Conservation (phyloP, 2,797 vertebrate species). For the Liparis tanakae region DNA sequence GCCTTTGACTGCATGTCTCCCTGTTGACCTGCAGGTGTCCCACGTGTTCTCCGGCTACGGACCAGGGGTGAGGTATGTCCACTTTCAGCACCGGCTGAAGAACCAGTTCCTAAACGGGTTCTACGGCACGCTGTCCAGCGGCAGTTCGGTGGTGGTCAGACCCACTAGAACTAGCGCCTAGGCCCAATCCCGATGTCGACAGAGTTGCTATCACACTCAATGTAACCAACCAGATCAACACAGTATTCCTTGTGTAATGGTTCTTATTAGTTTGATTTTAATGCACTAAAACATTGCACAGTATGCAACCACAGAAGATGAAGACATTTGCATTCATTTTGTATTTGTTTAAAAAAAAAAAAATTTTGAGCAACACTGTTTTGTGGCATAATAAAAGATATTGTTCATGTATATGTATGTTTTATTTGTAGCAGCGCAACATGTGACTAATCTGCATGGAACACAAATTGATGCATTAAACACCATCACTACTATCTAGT, state of each 20-base stretch:
- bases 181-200: not conserved
- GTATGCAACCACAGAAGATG: not conserved
- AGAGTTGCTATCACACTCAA: not conserved
- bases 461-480: not conserved
- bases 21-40: slow-evolving; percentile 82
- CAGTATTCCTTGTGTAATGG: not conserved
- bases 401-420: not conserved
- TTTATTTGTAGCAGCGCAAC: not conserved
- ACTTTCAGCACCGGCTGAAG: slow-evolving; percentile 85
- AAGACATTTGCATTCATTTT: not conserved
- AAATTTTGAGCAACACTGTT: not conserved
- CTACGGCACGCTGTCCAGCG: slow-evolving; percentile 78
- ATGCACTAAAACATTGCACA: not conserved
- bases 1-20: slow-evolving; percentile 26
- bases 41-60: slow-evolving; percentile 88
- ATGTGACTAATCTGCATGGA: not conserved
- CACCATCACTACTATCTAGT: not conserved
- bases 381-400: slow-evolving; percentile 21
- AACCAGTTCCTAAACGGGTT: slow-evolving; percentile 79
- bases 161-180: slow-evolving; percentile 57
- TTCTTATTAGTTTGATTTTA: not conserved
- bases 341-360: not conserved
- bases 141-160: slow-evolving; percentile 82
- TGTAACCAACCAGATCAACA: not conserved
- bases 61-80: slow-evolving; percentile 83